Percentiles rank a stretch among this genome's conserved stretches.
Evolutionary conservation across 1,140 invertebrate genomes (phyloP).

Genomic region (honey bee (Apis mellifera)): Amel_HAv3.1 CM009932.2:6449001-6449500

Average conservation of each 20-base stretch:
- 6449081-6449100: constrained; percentile 67
- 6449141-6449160: constrained; percentile 76
- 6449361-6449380: background rate
- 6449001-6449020: constrained; percentile 15
- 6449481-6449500: background rate
- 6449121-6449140: constrained; percentile 73
- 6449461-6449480: too few species aligned
- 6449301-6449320: background rate
- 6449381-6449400: background rate
- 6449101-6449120: constrained; percentile 75
- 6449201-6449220: constrained; percentile 37
- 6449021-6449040: constrained; percentile 39
- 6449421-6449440: too few species aligned
- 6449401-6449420: background rate
- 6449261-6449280: background rate
- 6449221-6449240: constrained; percentile 36
- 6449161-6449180: constrained; percentile 57
- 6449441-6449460: too few species aligned
- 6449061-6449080: constrained; percentile 76
- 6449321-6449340: background rate
- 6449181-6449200: constrained; percentile 37
- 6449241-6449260: constrained; percentile 20
- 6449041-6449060: constrained; percentile 71
- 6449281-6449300: background rate
- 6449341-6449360: background rate